phyloP scores from a whole-genome alignment of 1,140 invertebrate genomes.

The Maniola jurtina region DNA sequence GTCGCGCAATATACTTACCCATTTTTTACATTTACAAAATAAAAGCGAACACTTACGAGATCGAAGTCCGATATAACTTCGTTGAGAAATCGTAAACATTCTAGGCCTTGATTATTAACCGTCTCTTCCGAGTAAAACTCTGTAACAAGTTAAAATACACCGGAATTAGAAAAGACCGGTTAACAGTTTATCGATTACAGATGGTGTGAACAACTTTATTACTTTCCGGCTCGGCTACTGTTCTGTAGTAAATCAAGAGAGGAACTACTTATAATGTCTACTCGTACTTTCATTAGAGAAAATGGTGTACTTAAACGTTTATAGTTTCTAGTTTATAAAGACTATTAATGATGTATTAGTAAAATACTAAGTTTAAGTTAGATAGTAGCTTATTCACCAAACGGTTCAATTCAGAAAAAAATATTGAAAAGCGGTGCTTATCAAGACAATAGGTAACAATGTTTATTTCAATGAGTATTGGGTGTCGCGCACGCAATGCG shows the following conservation, averaged over 20 bases:
- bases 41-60: slow-evolving; percentile 84
- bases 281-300: background rate
- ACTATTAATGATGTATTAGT: too few relatives aligned
- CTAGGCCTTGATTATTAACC: slow-evolving; percentile 97
- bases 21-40: slow-evolving; percentile 25
- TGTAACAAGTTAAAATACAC: slow-evolving; percentile 59
- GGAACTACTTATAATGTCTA: background rate
- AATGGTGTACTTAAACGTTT: too few relatives aligned
- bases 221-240: slow-evolving; percentile 15
- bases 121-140: slow-evolving; percentile 97
- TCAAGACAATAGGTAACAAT: too few relatives aligned
- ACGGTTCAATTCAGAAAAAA: too few relatives aligned
- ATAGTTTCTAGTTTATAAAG: too few relatives aligned
- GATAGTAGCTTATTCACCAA: too few relatives aligned
- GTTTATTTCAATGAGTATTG: too few relatives aligned
- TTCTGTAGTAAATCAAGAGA: slow-evolving; percentile 5
- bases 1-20: too few relatives aligned
- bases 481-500: too few relatives aligned
- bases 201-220: slow-evolving; percentile 21
- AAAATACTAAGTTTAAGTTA: too few relatives aligned
- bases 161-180: slow-evolving; percentile 35
- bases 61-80: slow-evolving; percentile 99
- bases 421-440: too few relatives aligned
- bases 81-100: slow-evolving; percentile 97
- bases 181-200: slow-evolving; percentile 14